These are phyloP conservation scores for Sebastes hubbsi DNA, from an alignment of 2,797 vertebrate species.

Conservation along the genomic window DNA sequence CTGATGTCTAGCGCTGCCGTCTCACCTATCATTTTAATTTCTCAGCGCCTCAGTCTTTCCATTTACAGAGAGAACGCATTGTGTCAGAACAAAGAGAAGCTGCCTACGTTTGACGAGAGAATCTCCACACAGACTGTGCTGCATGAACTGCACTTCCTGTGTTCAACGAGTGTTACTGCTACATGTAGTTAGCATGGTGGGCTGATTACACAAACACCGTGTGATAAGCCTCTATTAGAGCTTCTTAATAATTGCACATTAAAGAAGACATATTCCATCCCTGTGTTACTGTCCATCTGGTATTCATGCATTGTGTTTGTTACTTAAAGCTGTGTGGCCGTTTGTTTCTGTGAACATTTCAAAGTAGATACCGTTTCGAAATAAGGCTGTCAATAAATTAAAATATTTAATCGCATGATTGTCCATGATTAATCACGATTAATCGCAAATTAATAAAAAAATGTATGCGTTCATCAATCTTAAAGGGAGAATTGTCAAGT, in stretches of 20 bases:
- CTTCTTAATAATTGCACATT: not conserved
- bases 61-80: not conserved
- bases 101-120: not conserved
- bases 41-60: not conserved
- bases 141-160: not conserved
- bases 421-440: too few species aligned
- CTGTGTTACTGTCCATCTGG: not conserved
- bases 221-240: not conserved
- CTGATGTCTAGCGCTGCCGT: not conserved
- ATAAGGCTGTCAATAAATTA: not conserved
- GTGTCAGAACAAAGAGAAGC: not conserved
- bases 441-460: too few species aligned
- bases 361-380: not conserved
- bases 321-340: not conserved
- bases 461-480: too few species aligned
- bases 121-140: not conserved
- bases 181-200: not conserved
- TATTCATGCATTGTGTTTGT: not conserved
- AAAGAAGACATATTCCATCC: not conserved
- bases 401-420: too few species aligned
- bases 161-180: not conserved
- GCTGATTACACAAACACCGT: not conserved
- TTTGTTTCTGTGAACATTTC: not conserved
- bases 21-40: not conserved
- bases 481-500: too few species aligned